Conservation (phyloP, 2,888 invertebrate species). For the Drosophila histrio region DNA sequence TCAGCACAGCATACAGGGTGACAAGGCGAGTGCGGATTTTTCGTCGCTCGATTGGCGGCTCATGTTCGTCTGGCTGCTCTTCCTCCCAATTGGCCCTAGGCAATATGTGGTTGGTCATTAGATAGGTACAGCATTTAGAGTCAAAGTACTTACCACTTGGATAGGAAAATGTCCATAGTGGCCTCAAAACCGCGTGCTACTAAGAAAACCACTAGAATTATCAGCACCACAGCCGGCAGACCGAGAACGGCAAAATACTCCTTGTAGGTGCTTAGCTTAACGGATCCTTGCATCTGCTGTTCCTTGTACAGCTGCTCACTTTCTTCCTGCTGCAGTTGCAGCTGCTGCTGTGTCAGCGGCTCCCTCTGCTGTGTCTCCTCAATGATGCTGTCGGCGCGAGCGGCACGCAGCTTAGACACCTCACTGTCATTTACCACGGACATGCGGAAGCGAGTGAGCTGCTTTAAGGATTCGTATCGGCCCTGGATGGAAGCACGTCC, state of each 20-base stretch:
- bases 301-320: constrained; percentile 84
- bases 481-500: constrained; percentile 82
- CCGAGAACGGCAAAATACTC: constrained; percentile 86
- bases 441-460: constrained; percentile 85
- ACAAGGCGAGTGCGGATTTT: constrained; percentile 71
- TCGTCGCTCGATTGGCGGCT: constrained; percentile 50
- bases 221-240: constrained; percentile 80
- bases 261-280: constrained; percentile 86
- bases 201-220: constrained; percentile 85
- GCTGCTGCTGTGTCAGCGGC: constrained; percentile 85
- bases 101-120: no score
- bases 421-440: constrained; percentile 76
- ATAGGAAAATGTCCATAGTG: constrained; percentile 90
- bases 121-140: neutral
- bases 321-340: constrained; percentile 85
- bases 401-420: constrained; percentile 59
- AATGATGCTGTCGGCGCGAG: constrained; percentile 74
- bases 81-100: constrained; percentile 84
- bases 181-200: constrained; percentile 88
- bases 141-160: constrained; percentile 86
- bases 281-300: constrained; percentile 86
- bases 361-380: constrained; percentile 53
- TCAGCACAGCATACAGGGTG: constrained; percentile 75
- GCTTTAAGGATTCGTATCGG: constrained; percentile 84
- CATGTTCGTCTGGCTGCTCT: constrained; percentile 60